phyloP scores from a whole-genome alignment of 2,113 vertebrate genomes.

The Felis chaus region DNA sequence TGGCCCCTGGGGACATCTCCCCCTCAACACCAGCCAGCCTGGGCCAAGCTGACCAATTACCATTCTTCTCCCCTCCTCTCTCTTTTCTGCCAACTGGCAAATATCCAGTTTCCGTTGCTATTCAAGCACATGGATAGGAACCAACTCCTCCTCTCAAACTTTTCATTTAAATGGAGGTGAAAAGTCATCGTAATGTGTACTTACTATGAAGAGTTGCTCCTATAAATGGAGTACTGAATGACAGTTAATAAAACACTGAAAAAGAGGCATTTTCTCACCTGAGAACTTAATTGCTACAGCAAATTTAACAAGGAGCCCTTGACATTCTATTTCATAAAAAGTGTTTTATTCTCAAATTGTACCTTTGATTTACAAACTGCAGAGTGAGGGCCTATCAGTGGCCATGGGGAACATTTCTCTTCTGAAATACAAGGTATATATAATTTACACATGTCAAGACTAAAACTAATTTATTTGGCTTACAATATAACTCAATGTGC shows the following conservation, averaged over 20 bases:
- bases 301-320: slow-evolving; percentile 73
- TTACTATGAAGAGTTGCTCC: slow-evolving; percentile 43
- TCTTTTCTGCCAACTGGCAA: background rate
- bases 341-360: slow-evolving; percentile 69
- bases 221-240: slow-evolving; percentile 49
- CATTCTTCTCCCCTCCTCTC: background rate
- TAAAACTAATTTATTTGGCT: slow-evolving; percentile 65
- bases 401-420: slow-evolving; percentile 54
- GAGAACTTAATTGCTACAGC: slow-evolving; percentile 70
- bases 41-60: background rate
- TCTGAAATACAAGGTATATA: slow-evolving; percentile 51
- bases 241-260: slow-evolving; percentile 52
- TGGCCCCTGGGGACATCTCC: background rate
- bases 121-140: background rate
- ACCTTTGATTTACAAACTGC: slow-evolving; percentile 63
- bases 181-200: slow-evolving; percentile 54
- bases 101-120: background rate
- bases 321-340: slow-evolving; percentile 67
- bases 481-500: slow-evolving; percentile 38
- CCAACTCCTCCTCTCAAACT: slow-evolving; percentile 12
- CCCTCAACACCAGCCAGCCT: background rate
- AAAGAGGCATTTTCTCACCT: slow-evolving; percentile 63
- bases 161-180: slow-evolving; percentile 40
- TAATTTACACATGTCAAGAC: slow-evolving; percentile 41
- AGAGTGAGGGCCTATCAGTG: slow-evolving; percentile 31